Base-by-base conservation (phyloP, 2,888 invertebrate species). In the Melanostoma scalare region DNA sequence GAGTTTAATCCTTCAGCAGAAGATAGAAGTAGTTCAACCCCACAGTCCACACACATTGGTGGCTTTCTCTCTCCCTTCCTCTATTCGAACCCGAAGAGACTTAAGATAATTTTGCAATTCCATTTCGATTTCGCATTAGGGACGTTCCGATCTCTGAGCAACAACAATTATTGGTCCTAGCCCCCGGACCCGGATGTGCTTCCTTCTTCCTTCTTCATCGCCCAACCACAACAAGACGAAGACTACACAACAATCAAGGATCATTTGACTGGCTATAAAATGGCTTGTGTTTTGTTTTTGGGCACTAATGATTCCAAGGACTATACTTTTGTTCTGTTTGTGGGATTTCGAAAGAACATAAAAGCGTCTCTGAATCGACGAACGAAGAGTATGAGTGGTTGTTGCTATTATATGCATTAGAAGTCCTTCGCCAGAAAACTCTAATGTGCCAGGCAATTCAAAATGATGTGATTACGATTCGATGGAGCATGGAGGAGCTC, bases 201-300 rank as follows among this genome's bases (percentile, higher is more conserved):
- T 74, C 55, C 46, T 38, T 44, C 42, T 53, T n/a, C 52, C 6
- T 58, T 31, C 6, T 58, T 31, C 50, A 35, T 20, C 20, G 20
- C 20, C 20, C 55, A 73, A 69, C 58, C 74, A 20, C 44, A 69
- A 60, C 61, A 78, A 78, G 72, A 58, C 73, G 60, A 63, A 77
- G 68, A 58, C 65, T 75, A 75, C 74, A 75, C 38, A 84, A 79
- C 78, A 79, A 75, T 84, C 84, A 84, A 84, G 84, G 84, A 79
- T 79, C 79, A 79, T 84, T 84, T 84, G 74, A 75, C 84, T 79
- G 71, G 71, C 84, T 75, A 84, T 84, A 78, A 84, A 84, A 74
- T 55, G 71, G 60, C 44, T 79, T 78, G 74, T 74, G 56, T 72
- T 79, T 75, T 67, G 84, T 79, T 79, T 33, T 75, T 38, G 33